phyloP scores from a whole-genome alignment of 2,797 vertebrate genomes.

The Xerus rutilus region DNA sequence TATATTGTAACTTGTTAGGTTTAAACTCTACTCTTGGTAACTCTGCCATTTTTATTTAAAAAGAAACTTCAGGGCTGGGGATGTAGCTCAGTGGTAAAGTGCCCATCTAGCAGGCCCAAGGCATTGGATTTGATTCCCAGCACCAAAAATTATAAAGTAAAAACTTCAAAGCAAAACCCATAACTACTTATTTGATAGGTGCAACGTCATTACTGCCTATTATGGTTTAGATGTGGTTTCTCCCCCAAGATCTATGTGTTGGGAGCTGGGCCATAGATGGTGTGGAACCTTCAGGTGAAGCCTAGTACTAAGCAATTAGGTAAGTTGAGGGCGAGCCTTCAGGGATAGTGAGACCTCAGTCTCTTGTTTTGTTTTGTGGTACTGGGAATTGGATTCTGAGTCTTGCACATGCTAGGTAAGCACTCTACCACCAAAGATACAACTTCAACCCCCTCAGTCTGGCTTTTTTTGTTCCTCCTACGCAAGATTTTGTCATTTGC shows the following conservation, averaged over 20 bases:
- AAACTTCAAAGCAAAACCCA: constrained; percentile 8
- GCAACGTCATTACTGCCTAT: not conserved
- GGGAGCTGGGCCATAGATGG: not conserved
- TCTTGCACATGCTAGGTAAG: no score
- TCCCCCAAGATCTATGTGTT: not conserved
- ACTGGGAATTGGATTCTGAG: no score
- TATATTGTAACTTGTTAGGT: not conserved
- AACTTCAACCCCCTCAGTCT: not conserved
- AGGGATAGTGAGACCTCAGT: not conserved
- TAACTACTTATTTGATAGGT: not conserved
- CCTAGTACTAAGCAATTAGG: not conserved
- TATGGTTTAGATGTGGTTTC: not conserved
- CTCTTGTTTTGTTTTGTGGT: no score
- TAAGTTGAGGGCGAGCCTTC: not conserved
- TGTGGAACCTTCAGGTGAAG: not conserved
- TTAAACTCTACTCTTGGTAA: constrained; percentile 7
- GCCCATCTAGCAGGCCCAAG: no score
- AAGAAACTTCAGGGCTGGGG: not conserved
- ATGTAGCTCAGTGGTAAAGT: no score
- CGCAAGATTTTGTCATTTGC: not conserved
- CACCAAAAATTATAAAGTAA: no score
- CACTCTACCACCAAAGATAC: no score
- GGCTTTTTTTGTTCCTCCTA: not conserved
- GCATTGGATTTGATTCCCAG: no score
- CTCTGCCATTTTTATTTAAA: not conserved